Evolutionary conservation across 2,113 vertebrate species (phyloP), one percentile per base, ranked within the genome.

Genomic region (Solenodon paradoxus): DNA sequence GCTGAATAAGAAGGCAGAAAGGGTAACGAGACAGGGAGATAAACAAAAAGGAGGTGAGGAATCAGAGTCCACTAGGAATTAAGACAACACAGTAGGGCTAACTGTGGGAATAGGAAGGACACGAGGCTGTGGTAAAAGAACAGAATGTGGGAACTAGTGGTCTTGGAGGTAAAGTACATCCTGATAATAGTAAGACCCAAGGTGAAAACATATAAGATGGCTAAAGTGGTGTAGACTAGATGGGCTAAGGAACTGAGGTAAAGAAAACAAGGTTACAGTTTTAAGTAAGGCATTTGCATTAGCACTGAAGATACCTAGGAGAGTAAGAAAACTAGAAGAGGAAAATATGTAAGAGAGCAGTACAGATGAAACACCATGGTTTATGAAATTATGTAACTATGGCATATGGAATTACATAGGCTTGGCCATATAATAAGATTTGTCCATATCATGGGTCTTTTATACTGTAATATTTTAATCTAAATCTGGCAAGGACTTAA

Each of bases 401-500:
- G 10, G 51, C 32, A 55, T 2, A 66, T n/a, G 16, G 94, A 83
- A 94, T 71, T 74, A 69, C 5, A 90, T 5, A 95, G n/a, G 26
- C 30, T 64, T 53, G 47, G 75, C 20, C 55, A 74, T 8, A 68
- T 1, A n/a, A n/a, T n/a, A n/a, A 90, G 49, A 26, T 82, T 0
- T 69, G 51, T 28, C 35, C 19, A 11, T 13, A 84, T 49, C n/a
- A 77, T 11, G 24, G 42, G 40, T 15, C 72, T 93, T 94, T 87
- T 28, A 89, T 24, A 90, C 6, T 28, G 61, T 88, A 94, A 86
- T 85, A 91, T 47, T 91, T 75, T 83, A 2, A 69, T 61, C 72
- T 96, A 78, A 92, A 92, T 59, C 82, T 94, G 63, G 61, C 15
- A 96, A 94, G 78, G 42, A 83, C 19, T 86, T 77, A 80, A 55